Evolutionary conservation across 1,140 invertebrate species (phyloP), one percentile per base, ranked within the genome.

Genomic region (Procambarus virginalis): DNA sequence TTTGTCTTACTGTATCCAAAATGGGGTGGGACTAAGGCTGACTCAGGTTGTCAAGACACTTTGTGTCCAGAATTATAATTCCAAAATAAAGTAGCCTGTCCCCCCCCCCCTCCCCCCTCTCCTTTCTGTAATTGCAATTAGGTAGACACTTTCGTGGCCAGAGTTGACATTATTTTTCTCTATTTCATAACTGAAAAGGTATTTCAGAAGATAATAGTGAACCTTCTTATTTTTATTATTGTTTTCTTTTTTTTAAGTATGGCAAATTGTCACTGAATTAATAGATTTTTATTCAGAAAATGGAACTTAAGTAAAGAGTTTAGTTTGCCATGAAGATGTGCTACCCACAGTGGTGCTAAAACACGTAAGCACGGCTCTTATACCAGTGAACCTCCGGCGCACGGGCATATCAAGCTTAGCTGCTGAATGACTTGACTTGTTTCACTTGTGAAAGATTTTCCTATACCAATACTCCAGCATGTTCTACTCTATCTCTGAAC

Each of bases 121-220:
- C 45, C 84, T 64, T 84, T 68, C 88, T 84, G 75, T 89, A 89
- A 89, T 64, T 77, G 88, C 88, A 84, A 89, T 89, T 89, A 89
- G 81, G 88, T 89, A 89, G 88, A 89, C 88, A 89, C 82, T 89
- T 89, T 89, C 75, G 88, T 89, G 88, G 88, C 88, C 73, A 84
- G 86, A 80, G 81, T 84, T 80, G 84, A 49, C 78, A 76, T 89
- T 88, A 88, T 88, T 88, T 84, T 88, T 34, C 70, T 81, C 64
- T 46, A 82, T 75, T 73, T 82, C 75, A 82, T 73, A 75, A 49
- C 20, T 73, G 45, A 88, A 55, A 58, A 84, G 46, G 68, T 84
- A 75, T 75, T 70, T 84, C 45, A 84, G 46, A 75, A 6, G 55
- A 58, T 81, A 81, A 48, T 82, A 70, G 55, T 87, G n/a, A 46